phyloP scores from a whole-genome alignment of 2,113 vertebrate genomes.

The Vidua macroura region DNA sequence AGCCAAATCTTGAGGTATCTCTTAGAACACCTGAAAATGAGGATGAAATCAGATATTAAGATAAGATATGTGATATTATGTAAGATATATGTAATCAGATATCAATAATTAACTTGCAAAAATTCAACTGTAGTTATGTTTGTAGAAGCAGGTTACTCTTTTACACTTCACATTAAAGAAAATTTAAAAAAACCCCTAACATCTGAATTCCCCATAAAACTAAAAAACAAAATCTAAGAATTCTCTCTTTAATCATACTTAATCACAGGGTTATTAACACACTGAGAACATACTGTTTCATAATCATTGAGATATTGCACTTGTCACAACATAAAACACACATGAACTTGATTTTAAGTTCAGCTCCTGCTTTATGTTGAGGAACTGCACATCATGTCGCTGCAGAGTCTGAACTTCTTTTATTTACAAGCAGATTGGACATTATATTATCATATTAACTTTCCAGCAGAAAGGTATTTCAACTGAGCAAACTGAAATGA shows the following conservation, averaged over 20 bases:
- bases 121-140: neutral
- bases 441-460: neutral
- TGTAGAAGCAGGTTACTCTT: neutral
- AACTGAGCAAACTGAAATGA: neutral
- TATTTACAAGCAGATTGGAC: neutral
- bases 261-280: neutral
- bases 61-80: neutral
- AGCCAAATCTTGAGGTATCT: slow-evolving; percentile 81
- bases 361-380: neutral
- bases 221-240: neutral
- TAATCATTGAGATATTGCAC: neutral
- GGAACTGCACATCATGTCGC: neutral
- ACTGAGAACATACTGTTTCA: neutral
- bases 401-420: neutral
- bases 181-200: neutral
- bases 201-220: neutral
- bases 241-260: neutral
- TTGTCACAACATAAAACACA: neutral
- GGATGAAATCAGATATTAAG: neutral
- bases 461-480: neutral
- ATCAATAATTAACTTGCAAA: neutral
- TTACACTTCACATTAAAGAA: neutral
- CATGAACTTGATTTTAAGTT: neutral
- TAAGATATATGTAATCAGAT: neutral
- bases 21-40: slow-evolving; percentile 79